phyloP scores from a whole-genome alignment of 1,140 invertebrate genomes.

The Achatina immaculata region DNA sequence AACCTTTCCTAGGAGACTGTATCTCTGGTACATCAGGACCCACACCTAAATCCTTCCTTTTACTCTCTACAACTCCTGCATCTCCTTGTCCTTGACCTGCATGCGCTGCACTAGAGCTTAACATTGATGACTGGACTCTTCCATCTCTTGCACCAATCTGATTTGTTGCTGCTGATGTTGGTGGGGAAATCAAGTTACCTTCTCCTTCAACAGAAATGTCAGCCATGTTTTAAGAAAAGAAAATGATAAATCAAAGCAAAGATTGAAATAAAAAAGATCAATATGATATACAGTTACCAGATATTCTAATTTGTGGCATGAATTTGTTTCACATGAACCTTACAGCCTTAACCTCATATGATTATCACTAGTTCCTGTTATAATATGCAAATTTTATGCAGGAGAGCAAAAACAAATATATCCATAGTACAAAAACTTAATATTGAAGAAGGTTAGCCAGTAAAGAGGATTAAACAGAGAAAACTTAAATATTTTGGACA shows the following conservation, averaged over 20 bases:
- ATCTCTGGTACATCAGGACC: conserved; percentile 45
- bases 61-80: not conserved
- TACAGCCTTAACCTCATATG: too few species aligned
- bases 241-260: not conserved
- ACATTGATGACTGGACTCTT: not conserved
- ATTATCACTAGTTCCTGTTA: too few species aligned
- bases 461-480: too few species aligned
- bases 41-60: conserved; percentile 36
- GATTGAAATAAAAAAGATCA: not conserved
- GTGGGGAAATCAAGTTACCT: not conserved
- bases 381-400: too few species aligned
- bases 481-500: too few species aligned
- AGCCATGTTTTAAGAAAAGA: conserved; percentile 27
- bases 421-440: too few species aligned
- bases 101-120: not conserved
- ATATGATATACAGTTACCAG: too few species aligned
- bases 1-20: conserved; percentile 41
- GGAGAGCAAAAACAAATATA: too few species aligned
- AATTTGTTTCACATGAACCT: too few species aligned
- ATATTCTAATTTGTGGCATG: too few species aligned
- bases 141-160: not conserved
- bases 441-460: too few species aligned
- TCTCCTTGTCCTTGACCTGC: conserved; percentile 20
- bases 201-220: conserved; percentile 32
- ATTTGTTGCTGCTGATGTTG: not conserved